Evolutionary conservation across 2,113 vertebrate genomes (phyloP), one percentile per base, ranked within the genome.

Genomic region (Chaetodon auriga): DNA sequence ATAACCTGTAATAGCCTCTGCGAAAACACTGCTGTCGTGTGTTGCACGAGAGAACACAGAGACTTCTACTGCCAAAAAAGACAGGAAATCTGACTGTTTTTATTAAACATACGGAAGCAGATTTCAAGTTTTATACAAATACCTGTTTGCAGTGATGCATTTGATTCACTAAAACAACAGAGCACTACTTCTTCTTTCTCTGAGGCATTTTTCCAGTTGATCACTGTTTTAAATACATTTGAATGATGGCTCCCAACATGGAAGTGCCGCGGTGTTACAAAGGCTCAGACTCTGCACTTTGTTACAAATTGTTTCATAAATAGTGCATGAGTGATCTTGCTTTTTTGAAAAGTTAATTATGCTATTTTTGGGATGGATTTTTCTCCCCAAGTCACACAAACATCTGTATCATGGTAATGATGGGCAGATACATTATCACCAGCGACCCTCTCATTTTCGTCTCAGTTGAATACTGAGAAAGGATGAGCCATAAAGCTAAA

Each of bases 221-320:
- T 72, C 54, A 60, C 72, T 48, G 38, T 71, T 81, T 81, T 69
- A 48, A 74, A 81, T 75, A 70, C 16, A 62, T 57, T 58, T 81
- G 38, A 86, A 73, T 25, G 62, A 68, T 53, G 54, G 70, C 57
- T 75, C 55, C 49, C 69, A 49, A 38, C 53, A 25, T 18, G 25
- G 25, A 66, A 58, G 58, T 66, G 58, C 46, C 54, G 35, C 10
- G 68, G 65, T 68, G 38, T 66, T 62, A 66, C 68, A 78, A 63
- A 68, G 38, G 21, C 60, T 68, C 30, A 25, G 18, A 43, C 23
- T 54, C 41, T 54, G 53, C 13, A 30, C 36, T 83, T 45, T 21
- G 11, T 49, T 46, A 38, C n/a, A 68, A 16, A 72, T 5, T 35
- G 30, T 51, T 70, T 57, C 64, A 82, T 64, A 43, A 80, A 71